Evolutionary conservation across 1,140 invertebrate genomes (phyloP).

Genomic region (Lithobius niger): DNA sequence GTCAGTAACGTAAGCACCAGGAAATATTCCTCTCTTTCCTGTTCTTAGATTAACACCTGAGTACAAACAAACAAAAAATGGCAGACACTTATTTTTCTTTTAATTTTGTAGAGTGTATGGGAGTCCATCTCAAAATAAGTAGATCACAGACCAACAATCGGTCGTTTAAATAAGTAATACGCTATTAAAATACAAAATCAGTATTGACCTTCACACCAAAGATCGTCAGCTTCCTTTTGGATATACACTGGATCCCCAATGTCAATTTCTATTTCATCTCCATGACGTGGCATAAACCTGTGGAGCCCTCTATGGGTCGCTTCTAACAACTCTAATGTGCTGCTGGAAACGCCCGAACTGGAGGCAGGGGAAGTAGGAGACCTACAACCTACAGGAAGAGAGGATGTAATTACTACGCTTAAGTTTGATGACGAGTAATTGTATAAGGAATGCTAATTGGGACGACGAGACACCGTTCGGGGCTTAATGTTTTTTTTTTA

Average conservation of each 20-base stretch:
- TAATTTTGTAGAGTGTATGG: too few relatives aligned
- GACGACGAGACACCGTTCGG: too few relatives aligned
- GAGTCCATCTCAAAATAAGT: too few relatives aligned
- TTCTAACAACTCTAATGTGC: conserved; percentile 67
- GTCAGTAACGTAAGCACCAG: conserved; percentile 89
- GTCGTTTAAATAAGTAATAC: conserved; percentile 4
- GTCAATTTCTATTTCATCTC: conserved; percentile 89
- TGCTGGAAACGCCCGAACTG: conserved; percentile 43
- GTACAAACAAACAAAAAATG: conserved; percentile 18
- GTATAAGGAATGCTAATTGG: too few relatives aligned
- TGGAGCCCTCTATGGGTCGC: conserved; percentile 89
- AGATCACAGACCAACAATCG: too few relatives aligned
- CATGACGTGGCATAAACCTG: conserved; percentile 86
- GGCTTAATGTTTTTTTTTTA: too few relatives aligned
- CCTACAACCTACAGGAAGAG: conserved; percentile 19
- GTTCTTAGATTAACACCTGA: conserved; percentile 83
- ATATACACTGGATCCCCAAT: conserved; percentile 96
- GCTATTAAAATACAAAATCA: too few relatives aligned
- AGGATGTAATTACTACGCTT: neutral
- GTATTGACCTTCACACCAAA: conserved; percentile 82
- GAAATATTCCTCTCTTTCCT: conserved; percentile 86
- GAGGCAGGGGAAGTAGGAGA: conserved; percentile 22
- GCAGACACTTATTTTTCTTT: neutral
- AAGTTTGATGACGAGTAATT: too few relatives aligned
- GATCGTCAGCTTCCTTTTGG: conserved; percentile 87